Conservation (phyloP, 2,113 vertebrate species). For the Onychostoma macrolepis region DNA sequence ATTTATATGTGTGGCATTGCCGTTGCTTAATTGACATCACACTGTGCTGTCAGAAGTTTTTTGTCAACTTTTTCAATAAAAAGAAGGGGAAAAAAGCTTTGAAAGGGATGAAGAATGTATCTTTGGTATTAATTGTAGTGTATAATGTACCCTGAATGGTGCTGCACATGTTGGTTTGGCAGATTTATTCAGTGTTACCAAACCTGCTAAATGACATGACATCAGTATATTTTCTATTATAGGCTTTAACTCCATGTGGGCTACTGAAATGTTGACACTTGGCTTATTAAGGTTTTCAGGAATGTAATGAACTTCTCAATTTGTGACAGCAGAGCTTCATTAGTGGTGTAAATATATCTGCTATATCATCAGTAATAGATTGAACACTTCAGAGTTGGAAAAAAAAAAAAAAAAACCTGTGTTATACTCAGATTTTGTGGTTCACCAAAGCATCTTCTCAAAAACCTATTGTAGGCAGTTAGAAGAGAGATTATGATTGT, state of each 20-base stretch:
- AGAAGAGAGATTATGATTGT: background rate
- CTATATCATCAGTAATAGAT: background rate
- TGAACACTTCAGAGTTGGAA: background rate
- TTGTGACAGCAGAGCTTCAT: constrained; percentile 13
- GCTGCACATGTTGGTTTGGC: background rate
- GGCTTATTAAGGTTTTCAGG: constrained; percentile 25
- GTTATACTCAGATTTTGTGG: background rate
- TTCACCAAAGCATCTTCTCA: background rate
- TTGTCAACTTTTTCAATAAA: background rate
- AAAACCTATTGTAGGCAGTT: background rate
- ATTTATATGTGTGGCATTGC: background rate
- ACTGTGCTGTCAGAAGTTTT: background rate
- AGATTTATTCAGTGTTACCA: background rate
- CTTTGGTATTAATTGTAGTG: too few species aligned
- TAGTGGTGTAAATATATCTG: constrained; percentile 10
- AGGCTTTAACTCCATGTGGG: background rate
- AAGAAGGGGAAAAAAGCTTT: background rate
- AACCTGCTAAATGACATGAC: background rate
- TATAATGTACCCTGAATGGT: background rate
- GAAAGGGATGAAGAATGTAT: background rate
- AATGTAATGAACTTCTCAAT: constrained; percentile 21
- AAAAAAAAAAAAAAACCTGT: background rate
- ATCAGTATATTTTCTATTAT: constrained; percentile 5
- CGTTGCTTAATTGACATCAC: background rate
- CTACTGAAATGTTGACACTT: constrained; percentile 36